Evolutionary conservation across 1,140 invertebrate genomes (phyloP).

Genomic region (Teleogryllus occipitalis): DNA sequence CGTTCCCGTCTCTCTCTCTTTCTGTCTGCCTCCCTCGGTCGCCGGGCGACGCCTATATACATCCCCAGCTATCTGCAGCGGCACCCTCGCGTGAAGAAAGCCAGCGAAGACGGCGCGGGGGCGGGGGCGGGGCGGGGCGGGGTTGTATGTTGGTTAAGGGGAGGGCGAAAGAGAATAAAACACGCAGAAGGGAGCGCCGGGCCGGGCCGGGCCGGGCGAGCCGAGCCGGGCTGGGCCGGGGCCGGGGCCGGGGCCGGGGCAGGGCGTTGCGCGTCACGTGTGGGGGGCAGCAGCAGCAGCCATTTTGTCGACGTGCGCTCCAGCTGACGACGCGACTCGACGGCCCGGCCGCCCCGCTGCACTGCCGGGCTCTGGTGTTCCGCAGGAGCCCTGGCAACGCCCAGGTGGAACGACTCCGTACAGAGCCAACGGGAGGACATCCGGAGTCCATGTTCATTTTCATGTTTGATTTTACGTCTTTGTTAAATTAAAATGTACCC

Average conservation of each 20-base stretch:
- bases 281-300: not conserved
- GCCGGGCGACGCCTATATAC: not conserved
- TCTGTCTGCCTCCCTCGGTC: too few relatives aligned
- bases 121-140: conserved; percentile 26
- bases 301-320: not conserved
- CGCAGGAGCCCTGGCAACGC: too few relatives aligned
- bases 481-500: too few relatives aligned
- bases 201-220: not conserved
- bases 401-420: too few relatives aligned
- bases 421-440: too few relatives aligned
- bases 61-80: not conserved
- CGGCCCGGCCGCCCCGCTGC: too few relatives aligned
- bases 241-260: too few relatives aligned
- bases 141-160: conserved; percentile 7
- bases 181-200: not conserved
- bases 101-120: conserved; percentile 22
- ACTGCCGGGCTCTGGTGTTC: too few relatives aligned
- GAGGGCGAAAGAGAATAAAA: not conserved
- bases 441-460: too few relatives aligned
- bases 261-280: not conserved
- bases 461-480: too few relatives aligned
- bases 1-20: too few relatives aligned
- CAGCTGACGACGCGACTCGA: not conserved
- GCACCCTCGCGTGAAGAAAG: not conserved
- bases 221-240: not conserved